Conservation (phyloP, 2,888 invertebrate genomes). For the Tiphia femorata region DNA sequence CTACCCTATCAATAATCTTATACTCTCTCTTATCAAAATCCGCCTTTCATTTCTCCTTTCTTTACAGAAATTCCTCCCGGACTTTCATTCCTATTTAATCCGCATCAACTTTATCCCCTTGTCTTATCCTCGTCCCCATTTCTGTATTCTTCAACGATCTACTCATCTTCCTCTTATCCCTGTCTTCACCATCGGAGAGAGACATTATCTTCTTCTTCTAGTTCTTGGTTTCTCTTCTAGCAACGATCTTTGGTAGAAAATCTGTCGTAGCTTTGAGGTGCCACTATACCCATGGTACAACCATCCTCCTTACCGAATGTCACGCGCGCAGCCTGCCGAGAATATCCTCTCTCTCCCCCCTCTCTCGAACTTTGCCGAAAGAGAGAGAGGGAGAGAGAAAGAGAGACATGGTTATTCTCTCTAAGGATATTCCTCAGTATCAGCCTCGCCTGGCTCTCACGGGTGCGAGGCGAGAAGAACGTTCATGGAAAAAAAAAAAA, state of each 20-base stretch:
- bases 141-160: background rate
- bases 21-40: conserved; percentile 5
- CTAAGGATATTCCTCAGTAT: conserved; percentile 5
- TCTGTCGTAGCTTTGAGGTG: conserved; percentile 59
- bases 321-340: conserved; percentile 53
- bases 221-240: background rate
- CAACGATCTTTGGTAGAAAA: conserved; percentile 16
- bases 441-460: too few relatives aligned
- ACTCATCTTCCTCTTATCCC: background rate
- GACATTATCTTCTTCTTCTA: conserved; percentile 4
- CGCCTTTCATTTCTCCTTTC: conserved; percentile 10
- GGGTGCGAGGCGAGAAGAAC: too few relatives aligned
- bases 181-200: too few relatives aligned
- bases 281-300: conserved; percentile 67
- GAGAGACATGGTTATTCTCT: conserved; percentile 4
- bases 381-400: background rate
- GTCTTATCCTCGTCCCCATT: background rate
- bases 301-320: conserved; percentile 54
- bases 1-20: background rate
- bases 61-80: conserved; percentile 1
- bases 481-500: too few relatives aligned
- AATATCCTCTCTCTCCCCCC: too few relatives aligned
- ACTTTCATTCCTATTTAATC: background rate
- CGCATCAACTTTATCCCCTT: background rate
- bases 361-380: background rate